Evolutionary conservation across 64 coral and sea anemone species (phyloP).

Genomic region (Catalaphyllia jardinei): DNA sequence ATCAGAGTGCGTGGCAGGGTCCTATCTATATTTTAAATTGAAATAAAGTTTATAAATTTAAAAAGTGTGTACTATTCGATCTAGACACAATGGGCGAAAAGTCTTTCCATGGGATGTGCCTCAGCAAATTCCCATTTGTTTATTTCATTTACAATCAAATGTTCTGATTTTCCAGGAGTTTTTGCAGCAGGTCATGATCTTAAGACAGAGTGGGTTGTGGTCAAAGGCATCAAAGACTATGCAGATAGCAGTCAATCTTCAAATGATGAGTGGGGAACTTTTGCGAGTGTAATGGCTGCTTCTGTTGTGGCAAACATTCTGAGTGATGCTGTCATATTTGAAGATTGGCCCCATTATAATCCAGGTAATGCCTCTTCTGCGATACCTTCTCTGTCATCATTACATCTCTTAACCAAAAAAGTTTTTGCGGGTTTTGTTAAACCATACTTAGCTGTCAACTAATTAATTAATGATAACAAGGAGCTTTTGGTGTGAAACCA

Average conservation of each 20-base stretch:
- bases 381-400: neutral
- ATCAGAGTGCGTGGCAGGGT: no score
- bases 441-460: no score
- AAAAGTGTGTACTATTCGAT: neutral
- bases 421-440: no score
- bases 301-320: constrained; percentile 15
- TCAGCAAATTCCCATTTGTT: no score
- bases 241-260: neutral
- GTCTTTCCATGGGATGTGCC: no score
- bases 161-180: neutral
- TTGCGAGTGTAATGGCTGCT: neutral
- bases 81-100: neutral
- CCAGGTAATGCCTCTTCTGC: neutral
- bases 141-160: neutral
- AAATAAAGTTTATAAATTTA: no score
- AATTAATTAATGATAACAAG: no score
- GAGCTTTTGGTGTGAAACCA: neutral
- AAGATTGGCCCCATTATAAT: constrained; percentile 1
- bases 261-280: neutral
- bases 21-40: no score
- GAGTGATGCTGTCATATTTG: neutral
- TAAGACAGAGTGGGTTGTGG: neutral
- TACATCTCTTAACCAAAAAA: no score
- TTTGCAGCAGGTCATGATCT: constrained; percentile 5
- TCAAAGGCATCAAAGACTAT: neutral